Evolutionary conservation across 92 coral and sea anemone genomes (phyloP).

Genomic region (Zoanthus solanderi): DNA sequence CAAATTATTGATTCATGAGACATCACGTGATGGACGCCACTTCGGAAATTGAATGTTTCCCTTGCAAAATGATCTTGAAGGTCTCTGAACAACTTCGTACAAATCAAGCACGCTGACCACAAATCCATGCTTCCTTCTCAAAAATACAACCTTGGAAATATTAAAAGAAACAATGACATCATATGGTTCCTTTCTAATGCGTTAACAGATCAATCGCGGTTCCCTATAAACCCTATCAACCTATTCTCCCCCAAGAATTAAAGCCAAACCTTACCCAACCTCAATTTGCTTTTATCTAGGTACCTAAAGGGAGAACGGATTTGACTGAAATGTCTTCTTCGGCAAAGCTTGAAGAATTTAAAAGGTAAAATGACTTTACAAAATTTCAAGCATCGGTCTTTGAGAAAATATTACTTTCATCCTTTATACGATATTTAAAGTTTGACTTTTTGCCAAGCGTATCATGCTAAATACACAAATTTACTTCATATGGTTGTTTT

Average conservation of each 20-base stretch:
- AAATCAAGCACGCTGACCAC: too few relatives aligned
- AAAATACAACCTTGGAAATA: too few relatives aligned
- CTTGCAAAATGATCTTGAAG: background rate
- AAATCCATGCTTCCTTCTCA: too few relatives aligned
- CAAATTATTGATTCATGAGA: background rate
- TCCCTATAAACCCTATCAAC: too few relatives aligned
- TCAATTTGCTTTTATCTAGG: slow-evolving; percentile 41
- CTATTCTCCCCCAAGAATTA: too few relatives aligned
- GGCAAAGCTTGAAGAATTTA: slow-evolving; percentile 83
- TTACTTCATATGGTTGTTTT: background rate
- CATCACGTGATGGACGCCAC: background rate
- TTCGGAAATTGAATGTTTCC: background rate
- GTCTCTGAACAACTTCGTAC: background rate
- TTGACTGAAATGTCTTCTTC: slow-evolving; percentile 76
- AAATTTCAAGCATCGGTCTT: too few relatives aligned
- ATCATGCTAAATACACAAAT: background rate
- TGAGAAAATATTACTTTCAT: background rate
- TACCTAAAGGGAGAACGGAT: slow-evolving; percentile 74
- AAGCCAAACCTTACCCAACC: too few relatives aligned
- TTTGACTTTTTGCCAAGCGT: background rate
- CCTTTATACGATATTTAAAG: background rate
- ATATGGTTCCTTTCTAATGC: too few relatives aligned
- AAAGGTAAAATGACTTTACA: slow-evolving; percentile 54
- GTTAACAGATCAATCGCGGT: too few relatives aligned
- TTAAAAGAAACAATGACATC: too few relatives aligned